phyloP scores from a whole-genome alignment of 2,797 vertebrate genomes.

The Dendrocincla fuliginosa region DNA sequence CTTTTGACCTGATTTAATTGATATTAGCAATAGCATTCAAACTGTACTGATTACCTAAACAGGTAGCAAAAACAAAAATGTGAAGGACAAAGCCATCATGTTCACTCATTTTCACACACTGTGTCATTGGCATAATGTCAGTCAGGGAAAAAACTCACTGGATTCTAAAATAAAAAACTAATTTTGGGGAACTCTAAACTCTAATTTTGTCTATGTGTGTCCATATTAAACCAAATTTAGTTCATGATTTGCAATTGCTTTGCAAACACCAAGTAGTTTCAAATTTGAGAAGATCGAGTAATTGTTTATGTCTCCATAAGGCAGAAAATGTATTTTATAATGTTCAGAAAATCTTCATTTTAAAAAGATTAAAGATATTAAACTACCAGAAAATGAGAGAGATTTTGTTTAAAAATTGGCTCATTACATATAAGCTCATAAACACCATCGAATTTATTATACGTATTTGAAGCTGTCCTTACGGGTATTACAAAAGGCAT shows the following conservation, averaged over 20 bases:
- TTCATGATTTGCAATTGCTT: constrained; percentile 19
- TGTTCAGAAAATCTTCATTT: neutral
- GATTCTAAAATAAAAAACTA: constrained; percentile 7
- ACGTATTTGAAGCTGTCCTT: neutral
- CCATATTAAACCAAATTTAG: constrained; percentile 40
- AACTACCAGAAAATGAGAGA: neutral
- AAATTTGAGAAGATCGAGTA: neutral
- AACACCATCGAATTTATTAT: neutral
- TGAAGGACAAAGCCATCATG: neutral
- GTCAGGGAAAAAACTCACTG: neutral
- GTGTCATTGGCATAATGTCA: neutral
- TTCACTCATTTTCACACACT: constrained; percentile 1
- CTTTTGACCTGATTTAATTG: constrained; percentile 80
- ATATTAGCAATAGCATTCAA: constrained; percentile 60
- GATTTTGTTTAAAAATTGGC: neutral
- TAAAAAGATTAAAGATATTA: neutral
- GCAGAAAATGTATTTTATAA: neutral
- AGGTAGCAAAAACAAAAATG: constrained; percentile 55
- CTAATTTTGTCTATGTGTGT: neutral
- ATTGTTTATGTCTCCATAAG: neutral
- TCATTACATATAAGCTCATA: neutral
- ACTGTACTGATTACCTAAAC: constrained; percentile 72
- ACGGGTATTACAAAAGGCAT: neutral
- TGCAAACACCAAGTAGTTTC: constrained; percentile 11
- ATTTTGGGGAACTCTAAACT: constrained; percentile 4